phyloP scores from a whole-genome alignment of 1,140 invertebrate genomes.

The Piezodorus guildinii region DNA sequence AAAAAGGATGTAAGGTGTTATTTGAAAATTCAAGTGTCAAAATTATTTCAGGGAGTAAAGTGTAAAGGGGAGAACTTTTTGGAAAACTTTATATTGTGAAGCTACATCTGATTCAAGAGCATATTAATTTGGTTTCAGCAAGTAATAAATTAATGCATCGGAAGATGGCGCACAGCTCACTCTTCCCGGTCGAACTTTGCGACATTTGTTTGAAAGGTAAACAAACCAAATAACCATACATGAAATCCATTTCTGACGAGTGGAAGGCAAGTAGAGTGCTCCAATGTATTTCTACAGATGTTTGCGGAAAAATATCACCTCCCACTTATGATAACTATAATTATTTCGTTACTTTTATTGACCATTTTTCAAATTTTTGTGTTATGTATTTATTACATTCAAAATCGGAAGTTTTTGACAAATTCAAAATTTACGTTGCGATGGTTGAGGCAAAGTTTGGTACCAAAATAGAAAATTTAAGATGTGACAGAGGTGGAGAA shows the following conservation, averaged over 20 bases:
- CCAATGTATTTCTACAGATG: background rate
- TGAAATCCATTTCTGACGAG: too few relatives aligned
- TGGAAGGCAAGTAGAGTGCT: background rate
- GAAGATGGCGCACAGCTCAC: background rate
- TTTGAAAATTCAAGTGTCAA: too few relatives aligned
- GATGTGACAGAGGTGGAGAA: conserved; percentile 13
- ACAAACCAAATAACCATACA: too few relatives aligned
- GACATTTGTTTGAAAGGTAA: background rate
- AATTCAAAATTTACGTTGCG: too few relatives aligned
- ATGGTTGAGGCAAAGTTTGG: too few relatives aligned
- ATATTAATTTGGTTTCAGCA: background rate
- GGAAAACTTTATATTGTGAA: too few relatives aligned
- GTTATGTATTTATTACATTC: background rate
- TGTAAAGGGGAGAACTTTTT: too few relatives aligned
- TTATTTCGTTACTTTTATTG: background rate
- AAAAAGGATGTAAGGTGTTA: too few relatives aligned
- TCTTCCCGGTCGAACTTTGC: background rate
- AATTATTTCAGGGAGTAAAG: too few relatives aligned
- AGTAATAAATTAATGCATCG: background rate
- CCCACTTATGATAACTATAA: background rate
- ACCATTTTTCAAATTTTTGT: background rate
- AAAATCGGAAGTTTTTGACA: too few relatives aligned
- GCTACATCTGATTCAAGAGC: too few relatives aligned
- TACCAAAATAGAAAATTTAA: too few relatives aligned
- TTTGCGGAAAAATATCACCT: background rate